Evolutionary conservation across 2,888 invertebrate species (phyloP).

Genomic region (Plagodis dolabraria): DNA sequence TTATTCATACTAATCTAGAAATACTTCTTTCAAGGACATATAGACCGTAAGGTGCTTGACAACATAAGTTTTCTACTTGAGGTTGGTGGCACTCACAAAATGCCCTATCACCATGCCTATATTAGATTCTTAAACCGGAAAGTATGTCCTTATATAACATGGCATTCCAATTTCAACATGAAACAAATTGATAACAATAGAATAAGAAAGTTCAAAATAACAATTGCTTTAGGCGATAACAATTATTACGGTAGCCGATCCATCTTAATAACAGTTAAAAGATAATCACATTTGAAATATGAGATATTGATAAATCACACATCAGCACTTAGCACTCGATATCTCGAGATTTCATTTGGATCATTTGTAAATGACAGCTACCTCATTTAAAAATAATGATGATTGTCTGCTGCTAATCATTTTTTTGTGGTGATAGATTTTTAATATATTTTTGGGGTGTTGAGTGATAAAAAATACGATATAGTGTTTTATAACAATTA

Average conservation of each 20-base stretch:
- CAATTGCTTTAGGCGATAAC: slow-evolving; percentile 58
- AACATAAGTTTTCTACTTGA: no score
- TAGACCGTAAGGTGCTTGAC: no score
- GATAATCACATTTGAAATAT: slow-evolving; percentile 47
- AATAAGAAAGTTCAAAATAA: slow-evolving; percentile 44
- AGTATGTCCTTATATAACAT: no score
- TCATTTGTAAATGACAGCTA: slow-evolving; percentile 49
- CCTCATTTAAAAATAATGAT: slow-evolving; percentile 56
- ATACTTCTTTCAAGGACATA: no score
- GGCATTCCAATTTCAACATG: not conserved
- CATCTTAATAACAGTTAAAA: slow-evolving; percentile 56
- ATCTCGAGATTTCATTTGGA: slow-evolving; percentile 34
- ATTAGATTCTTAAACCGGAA: no score
- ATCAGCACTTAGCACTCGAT: slow-evolving; percentile 23
- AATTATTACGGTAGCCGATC: slow-evolving; percentile 64
- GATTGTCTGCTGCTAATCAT: slow-evolving; percentile 64
- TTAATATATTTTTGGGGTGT: slow-evolving; percentile 51
- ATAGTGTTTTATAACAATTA: not conserved
- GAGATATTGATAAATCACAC: slow-evolving; percentile 42
- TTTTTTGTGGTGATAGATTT: slow-evolving; percentile 54
- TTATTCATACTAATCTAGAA: no score
- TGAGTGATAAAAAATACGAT: slow-evolving; percentile 15
- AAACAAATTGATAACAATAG: slow-evolving; percentile 26
- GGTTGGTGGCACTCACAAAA: no score
- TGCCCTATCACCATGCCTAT: no score